A percentile compares a stretch with the other conserved stretches of the same genome.
phyloP scores from a whole-genome alignment of 2,113 vertebrate species.

The Oxygymnocypris stewartii region DNA sequence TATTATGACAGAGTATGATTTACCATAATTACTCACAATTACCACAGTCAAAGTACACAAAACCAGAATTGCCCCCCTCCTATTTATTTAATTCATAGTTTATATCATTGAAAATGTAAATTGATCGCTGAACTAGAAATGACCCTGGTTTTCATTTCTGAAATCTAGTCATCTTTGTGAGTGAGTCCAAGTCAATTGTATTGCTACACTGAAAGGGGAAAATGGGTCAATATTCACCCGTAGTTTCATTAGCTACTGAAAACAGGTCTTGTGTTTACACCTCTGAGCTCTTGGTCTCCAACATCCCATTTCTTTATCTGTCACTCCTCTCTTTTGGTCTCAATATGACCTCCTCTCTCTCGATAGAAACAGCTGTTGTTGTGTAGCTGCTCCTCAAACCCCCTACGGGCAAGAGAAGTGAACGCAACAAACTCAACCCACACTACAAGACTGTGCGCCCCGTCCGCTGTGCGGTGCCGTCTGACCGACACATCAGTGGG shows the following conservation, averaged over 20 bases:
- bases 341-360: constrained; percentile 26
- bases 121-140: background rate
- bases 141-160: constrained; percentile 9
- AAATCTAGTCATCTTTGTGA: background rate
- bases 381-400: constrained; percentile 39
- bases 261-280: constrained; percentile 42
- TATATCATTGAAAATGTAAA: too few relatives aligned
- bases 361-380: constrained; percentile 39
- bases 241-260: constrained; percentile 47
- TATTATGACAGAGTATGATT: background rate
- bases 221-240: constrained; percentile 41
- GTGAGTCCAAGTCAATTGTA: constrained; percentile 6
- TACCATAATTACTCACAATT: background rate
- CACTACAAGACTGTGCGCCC: constrained; percentile 29
- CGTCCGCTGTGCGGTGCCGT: background rate
- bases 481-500: constrained; percentile 21
- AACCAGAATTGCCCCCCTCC: background rate
- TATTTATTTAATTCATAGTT: background rate
- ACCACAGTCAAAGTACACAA: background rate
- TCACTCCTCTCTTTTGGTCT: constrained; percentile 28
- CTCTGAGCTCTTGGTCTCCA: constrained; percentile 38
- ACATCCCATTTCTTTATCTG: constrained; percentile 51
- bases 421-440: constrained; percentile 17
- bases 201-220: constrained; percentile 36
- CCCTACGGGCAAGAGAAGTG: constrained; percentile 25